Percentiles rank a stretch among this genome's conserved stretches.
Evolutionary conservation across 2,888 invertebrate species (phyloP).

Genomic region (Heliconius hortense): DNA sequence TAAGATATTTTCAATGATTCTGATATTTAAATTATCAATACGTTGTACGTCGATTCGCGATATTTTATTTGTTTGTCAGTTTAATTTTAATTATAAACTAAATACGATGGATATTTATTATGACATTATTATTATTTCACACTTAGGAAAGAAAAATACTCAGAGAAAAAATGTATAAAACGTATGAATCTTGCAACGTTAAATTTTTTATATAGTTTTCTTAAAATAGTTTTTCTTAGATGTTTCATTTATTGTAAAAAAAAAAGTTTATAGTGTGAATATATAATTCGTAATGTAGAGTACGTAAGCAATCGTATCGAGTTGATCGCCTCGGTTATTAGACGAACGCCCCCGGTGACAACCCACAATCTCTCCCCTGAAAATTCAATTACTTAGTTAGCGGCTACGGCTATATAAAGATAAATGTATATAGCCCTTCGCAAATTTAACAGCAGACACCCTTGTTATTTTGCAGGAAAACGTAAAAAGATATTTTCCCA

Average conservation of each 20-base stretch:
- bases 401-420: slow-evolving; percentile 42
- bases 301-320: slow-evolving; percentile 6
- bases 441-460: slow-evolving; percentile 21
- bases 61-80: not conserved
- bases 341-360: slow-evolving; percentile 38
- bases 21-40: not conserved
- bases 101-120: not conserved
- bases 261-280: not conserved
- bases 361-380: slow-evolving; percentile 53
- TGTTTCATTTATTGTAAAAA: not conserved
- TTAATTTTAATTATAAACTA: not conserved
- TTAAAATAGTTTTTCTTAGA: not conserved
- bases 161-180: no score
- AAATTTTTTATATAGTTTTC: no score
- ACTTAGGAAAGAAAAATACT: no score
- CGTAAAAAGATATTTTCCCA: slow-evolving; percentile 27
- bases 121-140: not conserved
- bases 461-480: slow-evolving; percentile 23
- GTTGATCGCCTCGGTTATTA: slow-evolving; percentile 46
- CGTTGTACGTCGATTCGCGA: not conserved
- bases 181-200: no score
- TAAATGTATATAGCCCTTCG: slow-evolving; percentile 8
- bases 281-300: not conserved
- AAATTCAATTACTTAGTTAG: slow-evolving; percentile 74
- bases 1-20: not conserved